phyloP scores from a whole-genome alignment of 2,797 vertebrate genomes.

The Ctenopoma kingsleyae region DNA sequence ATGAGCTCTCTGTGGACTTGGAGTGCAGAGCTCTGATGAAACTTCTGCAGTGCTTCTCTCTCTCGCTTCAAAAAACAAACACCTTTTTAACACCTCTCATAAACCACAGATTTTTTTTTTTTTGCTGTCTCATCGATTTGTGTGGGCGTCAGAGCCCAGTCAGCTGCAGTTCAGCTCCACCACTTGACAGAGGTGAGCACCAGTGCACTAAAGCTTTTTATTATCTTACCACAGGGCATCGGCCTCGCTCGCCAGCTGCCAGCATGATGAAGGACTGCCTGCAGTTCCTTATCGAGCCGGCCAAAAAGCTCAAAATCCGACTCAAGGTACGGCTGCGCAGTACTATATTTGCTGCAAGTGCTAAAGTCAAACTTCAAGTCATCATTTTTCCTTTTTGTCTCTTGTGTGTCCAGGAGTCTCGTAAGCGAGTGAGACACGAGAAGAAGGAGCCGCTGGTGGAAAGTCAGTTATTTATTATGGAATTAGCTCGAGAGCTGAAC shows the following conservation, averaged over 20 bases:
- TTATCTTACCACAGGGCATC: constrained; percentile 63
- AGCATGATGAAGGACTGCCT: constrained; percentile 87
- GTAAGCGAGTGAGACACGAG: constrained; percentile 76
- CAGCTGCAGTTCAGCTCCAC: constrained; percentile 49
- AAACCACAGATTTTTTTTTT: constrained; percentile 52
- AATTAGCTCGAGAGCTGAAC: constrained; percentile 84
- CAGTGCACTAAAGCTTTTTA: constrained; percentile 60
- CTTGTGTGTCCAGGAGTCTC: constrained; percentile 76
- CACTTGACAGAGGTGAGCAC: constrained; percentile 50
- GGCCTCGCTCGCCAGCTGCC: constrained; percentile 58
- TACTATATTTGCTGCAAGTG: neutral
- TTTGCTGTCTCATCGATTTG: constrained; percentile 66
- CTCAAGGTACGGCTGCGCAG: constrained; percentile 75
- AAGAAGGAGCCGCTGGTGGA: constrained; percentile 82
- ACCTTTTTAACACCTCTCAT: constrained; percentile 54
- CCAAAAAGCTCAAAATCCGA: constrained; percentile 85
- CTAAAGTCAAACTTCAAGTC: neutral
- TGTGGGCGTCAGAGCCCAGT: constrained; percentile 44
- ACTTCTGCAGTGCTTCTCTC: constrained; percentile 69
- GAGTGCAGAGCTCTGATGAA: constrained; percentile 56
- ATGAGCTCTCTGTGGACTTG: constrained; percentile 57
- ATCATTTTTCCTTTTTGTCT: neutral
- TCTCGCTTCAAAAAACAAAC: constrained; percentile 11
- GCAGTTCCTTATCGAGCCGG: constrained; percentile 86
- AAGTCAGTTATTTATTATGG: constrained; percentile 86